Percentiles rank a stretch among this genome's conserved stretches.
Conservation (phyloP, 2,888 invertebrate species). For the Microdon myrmicae region DNA sequence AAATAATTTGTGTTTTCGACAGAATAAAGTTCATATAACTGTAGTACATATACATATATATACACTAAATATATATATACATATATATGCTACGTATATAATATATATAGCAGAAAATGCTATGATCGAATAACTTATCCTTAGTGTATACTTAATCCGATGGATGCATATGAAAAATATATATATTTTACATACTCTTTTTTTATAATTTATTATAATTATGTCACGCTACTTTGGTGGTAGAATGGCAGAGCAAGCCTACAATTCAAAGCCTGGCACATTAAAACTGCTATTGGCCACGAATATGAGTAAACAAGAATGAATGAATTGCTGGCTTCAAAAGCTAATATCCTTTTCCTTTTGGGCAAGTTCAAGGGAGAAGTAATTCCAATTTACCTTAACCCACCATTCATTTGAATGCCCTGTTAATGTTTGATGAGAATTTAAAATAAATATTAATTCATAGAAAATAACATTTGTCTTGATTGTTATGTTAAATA, state of each 20-base stretch:
- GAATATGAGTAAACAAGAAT: too few species aligned
- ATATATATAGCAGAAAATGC: slow-evolving; percentile 27
- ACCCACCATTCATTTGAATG: slow-evolving; percentile 1
- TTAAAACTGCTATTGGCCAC: too few species aligned
- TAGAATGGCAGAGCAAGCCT: slow-evolving; percentile 1
- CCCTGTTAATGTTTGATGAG: slow-evolving; percentile 26
- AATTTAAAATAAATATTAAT: slow-evolving; percentile 46
- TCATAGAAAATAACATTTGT: slow-evolving; percentile 41
- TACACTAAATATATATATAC: too few species aligned
- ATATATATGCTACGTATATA: too few species aligned
- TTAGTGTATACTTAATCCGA: slow-evolving; percentile 18
- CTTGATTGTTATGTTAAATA: slow-evolving; percentile 45
- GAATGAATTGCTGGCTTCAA: too few species aligned
- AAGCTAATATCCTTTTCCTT: too few species aligned
- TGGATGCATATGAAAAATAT: slow-evolving; percentile 49
- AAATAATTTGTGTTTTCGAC: too few species aligned
- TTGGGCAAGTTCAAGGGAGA: too few species aligned
- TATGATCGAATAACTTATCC: slow-evolving; percentile 9
- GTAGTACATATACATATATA: too few species aligned
- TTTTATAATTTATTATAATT: slow-evolving; percentile 26
- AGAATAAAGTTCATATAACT: too few species aligned
- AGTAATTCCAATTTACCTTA: neutral
- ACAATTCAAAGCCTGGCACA: too few species aligned
- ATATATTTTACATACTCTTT: slow-evolving; percentile 40
- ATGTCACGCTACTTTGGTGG: slow-evolving; percentile 29